These are phyloP conservation scores for Trichomycterus rosablanca DNA, from an alignment of 2,113 vertebrate species.

Conservation along the genomic window DNA sequence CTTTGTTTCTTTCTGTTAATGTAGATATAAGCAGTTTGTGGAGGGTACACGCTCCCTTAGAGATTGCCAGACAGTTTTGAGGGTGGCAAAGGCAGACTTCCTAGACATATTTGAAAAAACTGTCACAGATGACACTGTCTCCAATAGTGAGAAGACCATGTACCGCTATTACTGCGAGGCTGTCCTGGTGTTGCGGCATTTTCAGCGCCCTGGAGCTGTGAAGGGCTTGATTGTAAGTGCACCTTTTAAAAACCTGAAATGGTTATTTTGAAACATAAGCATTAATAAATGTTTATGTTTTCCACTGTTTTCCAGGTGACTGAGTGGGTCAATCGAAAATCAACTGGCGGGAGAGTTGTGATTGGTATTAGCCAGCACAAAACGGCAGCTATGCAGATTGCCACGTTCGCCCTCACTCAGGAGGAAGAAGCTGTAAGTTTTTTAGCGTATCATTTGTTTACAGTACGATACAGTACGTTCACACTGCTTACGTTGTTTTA, in stretches of 20 bases:
- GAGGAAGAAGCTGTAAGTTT: conserved; percentile 10
- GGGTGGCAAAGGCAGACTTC: neutral
- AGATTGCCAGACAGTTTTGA: conserved; percentile 2
- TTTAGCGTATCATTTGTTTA: neutral
- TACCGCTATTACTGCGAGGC: conserved; percentile 11
- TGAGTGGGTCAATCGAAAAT: neutral
- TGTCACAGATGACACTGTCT: neutral
- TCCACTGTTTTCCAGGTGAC: neutral
- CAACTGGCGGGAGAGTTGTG: neutral
- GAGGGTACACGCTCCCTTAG: neutral
- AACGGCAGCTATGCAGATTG: neutral
- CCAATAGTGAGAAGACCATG: neutral
- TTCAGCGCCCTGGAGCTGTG: neutral
- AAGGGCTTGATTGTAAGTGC: neutral
- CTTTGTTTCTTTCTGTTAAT: too few species aligned
- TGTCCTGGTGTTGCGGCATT: neutral
- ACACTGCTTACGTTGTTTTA: too few species aligned
- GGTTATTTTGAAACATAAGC: neutral
- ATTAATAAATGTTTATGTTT: neutral
- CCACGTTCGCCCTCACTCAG: neutral
- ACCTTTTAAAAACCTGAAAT: neutral
- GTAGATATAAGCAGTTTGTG: neutral
- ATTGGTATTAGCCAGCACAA: neutral
- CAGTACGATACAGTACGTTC: neutral
- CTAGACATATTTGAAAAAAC: neutral